Evolutionary conservation across 2,888 invertebrate genomes (phyloP).

Genomic region (Tineola bisselliella): DNA sequence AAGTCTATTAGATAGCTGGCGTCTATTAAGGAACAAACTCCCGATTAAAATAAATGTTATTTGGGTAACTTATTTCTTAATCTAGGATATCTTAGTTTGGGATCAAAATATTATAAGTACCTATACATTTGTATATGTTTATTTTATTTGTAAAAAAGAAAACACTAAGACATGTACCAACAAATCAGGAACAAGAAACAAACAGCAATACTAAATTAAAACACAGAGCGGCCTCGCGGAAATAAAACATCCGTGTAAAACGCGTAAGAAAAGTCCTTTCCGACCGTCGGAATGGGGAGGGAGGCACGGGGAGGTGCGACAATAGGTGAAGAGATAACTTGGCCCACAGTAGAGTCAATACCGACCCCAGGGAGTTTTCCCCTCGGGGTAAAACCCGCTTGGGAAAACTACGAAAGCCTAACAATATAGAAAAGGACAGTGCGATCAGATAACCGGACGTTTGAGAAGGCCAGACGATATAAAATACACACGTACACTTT

Average conservation of each 20-base stretch:
- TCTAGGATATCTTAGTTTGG: no score
- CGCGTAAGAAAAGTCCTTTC: slow-evolving; percentile 58
- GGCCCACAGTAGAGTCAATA: slow-evolving; percentile 65
- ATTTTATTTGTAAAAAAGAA: background rate
- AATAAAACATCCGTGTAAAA: slow-evolving; percentile 62
- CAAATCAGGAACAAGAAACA: slow-evolving; percentile 18
- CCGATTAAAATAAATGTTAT: no score
- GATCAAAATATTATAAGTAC: no score
- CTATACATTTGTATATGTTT: no score
- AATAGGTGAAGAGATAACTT: slow-evolving; percentile 69
- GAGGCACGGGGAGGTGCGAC: slow-evolving; percentile 44
- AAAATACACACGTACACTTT: slow-evolving; percentile 57
- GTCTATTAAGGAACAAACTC: no score
- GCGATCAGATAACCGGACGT: slow-evolving; percentile 32
- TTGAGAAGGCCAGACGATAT: slow-evolving; percentile 38
- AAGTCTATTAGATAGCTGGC: no score
- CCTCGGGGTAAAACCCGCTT: slow-evolving; percentile 64
- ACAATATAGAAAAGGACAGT: slow-evolving; percentile 64
- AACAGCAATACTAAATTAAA: slow-evolving; percentile 20
- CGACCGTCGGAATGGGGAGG: slow-evolving; percentile 33
- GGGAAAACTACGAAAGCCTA: slow-evolving; percentile 64
- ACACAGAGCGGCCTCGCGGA: slow-evolving; percentile 21
- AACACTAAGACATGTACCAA: slow-evolving; percentile 16
- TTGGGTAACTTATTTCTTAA: no score
- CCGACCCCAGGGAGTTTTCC: slow-evolving; percentile 66